Base-by-base conservation (phyloP, 2,797 vertebrate species). In the Spinibarbus caldwelli region DNA sequence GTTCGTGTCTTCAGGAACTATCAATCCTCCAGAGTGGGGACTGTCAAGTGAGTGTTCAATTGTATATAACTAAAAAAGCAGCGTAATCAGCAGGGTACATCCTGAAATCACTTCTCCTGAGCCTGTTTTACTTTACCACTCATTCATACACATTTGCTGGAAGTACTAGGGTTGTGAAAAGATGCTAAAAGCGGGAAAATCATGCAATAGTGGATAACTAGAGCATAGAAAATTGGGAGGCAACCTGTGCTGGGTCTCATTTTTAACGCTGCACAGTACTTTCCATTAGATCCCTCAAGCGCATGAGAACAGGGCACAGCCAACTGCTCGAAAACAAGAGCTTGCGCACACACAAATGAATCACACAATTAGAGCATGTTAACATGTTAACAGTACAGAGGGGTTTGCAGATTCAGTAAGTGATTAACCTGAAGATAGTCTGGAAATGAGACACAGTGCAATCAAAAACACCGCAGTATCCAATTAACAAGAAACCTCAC, bases 181-280 rank as follows among this genome's bases (percentile, higher is more conserved):
- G 49, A 52, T 47, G 64, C 15, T 34, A 23, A 64, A 76, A 71
- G 31, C 26, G 29, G 47, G 11, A 79, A 80, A 85, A 72, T 71
- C 66, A 71, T 21, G 64, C 83, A 66, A 86, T 78, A 45, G 59
- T 43, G 34, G 59, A 82, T 85, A 85, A 77, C 71, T 85, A 68
- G 80, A 87, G 83, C 76, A 34, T 21, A 89, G 80, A 64, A 85
- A 89, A 87, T 87, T 85, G 59, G 77, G 76, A 76, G 76, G 77
- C 57, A 87, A 81, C 73, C 79, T 81, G 64, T 68, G 78, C 78
- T 19, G 80, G 38, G 80, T 17, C 31, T 85, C 29, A 70, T 80
- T 87, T 87, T 70, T 78, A 86, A 82, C 26, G 70, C 47, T 84
- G 68, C 73, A 75, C 45, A 75, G 54, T 82, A 70, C 54, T 82